phyloP scores from a whole-genome alignment of 2,113 vertebrate species.

The Thryonomys swinderianus region DNA sequence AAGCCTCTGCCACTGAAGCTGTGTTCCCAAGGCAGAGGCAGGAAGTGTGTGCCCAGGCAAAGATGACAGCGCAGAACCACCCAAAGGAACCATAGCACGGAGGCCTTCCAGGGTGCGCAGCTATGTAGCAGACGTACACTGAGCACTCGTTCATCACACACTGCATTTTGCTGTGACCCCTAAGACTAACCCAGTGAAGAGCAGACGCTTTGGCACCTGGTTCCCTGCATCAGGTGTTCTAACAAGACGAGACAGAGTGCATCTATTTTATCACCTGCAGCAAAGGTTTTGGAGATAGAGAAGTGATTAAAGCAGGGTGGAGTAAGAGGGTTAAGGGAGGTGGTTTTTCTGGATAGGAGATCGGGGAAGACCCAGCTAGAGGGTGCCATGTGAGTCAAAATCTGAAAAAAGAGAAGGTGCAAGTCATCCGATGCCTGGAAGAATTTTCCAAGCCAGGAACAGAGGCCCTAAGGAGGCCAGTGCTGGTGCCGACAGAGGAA shows the following conservation, averaged over 20 bases:
- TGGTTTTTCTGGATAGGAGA: neutral
- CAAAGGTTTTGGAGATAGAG: constrained; percentile 15
- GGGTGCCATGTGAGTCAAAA: neutral
- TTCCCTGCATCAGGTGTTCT: constrained; percentile 1
- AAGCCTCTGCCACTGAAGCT: constrained; percentile 15
- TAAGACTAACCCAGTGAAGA: neutral
- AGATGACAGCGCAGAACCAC: neutral
- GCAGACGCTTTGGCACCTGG: neutral
- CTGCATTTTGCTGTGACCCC: neutral
- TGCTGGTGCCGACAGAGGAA: neutral
- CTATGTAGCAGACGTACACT: neutral
- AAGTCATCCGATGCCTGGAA: constrained; percentile 11
- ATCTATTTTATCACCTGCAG: neutral
- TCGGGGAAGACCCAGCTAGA: neutral
- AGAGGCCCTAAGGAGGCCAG: neutral
- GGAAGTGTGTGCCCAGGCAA: neutral
- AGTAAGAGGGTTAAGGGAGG: neutral
- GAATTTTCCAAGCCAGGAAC: constrained; percentile 14
- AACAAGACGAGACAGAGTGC: neutral
- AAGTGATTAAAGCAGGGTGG: neutral
- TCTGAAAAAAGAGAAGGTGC: neutral
- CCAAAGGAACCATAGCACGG: neutral
- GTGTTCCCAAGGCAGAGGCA: neutral
- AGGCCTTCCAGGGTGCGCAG: neutral
- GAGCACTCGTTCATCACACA: neutral